phyloP scores from a whole-genome alignment of 2,797 vertebrate genomes.

The Thalassophryne amazonica region DNA sequence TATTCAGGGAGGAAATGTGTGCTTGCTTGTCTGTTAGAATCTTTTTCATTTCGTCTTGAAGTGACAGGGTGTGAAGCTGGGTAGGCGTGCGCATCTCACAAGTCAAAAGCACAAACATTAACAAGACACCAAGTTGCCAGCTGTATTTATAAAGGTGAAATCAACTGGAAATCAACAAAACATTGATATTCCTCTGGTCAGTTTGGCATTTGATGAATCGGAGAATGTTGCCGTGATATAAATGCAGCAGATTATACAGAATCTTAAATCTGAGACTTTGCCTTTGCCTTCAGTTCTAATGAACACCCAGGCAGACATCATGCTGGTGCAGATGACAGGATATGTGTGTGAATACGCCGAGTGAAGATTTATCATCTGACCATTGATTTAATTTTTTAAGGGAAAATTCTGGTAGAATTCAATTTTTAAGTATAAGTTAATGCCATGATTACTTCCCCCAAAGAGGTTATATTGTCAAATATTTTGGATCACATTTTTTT shows the following conservation, averaged over 20 bases:
- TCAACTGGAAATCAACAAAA: conserved; percentile 14
- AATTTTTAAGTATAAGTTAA: neutral
- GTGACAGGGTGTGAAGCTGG: conserved; percentile 70
- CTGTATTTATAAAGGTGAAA: conserved; percentile 46
- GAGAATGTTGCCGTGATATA: neutral
- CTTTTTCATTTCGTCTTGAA: conserved; percentile 69
- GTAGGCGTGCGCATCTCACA: conserved; percentile 63
- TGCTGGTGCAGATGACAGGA: neutral
- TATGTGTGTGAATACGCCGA: neutral
- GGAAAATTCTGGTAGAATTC: neutral
- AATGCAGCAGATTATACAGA: neutral
- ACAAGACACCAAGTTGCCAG: conserved; percentile 57
- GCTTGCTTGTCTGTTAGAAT: conserved; percentile 70
- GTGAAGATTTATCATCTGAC: neutral
- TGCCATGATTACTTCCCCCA: too few species aligned
- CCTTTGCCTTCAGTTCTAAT: neutral
- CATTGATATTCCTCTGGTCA: conserved; percentile 38
- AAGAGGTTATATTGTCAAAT: too few species aligned
- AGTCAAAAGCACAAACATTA: conserved; percentile 68
- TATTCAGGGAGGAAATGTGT: conserved; percentile 57
- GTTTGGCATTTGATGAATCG: conserved; percentile 12
- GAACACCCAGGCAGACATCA: neutral
- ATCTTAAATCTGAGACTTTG: neutral
- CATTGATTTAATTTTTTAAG: neutral
- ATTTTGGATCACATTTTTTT: too few species aligned